Conservation (phyloP, 2,888 invertebrate species). For the Salticus scenicus region DNA sequence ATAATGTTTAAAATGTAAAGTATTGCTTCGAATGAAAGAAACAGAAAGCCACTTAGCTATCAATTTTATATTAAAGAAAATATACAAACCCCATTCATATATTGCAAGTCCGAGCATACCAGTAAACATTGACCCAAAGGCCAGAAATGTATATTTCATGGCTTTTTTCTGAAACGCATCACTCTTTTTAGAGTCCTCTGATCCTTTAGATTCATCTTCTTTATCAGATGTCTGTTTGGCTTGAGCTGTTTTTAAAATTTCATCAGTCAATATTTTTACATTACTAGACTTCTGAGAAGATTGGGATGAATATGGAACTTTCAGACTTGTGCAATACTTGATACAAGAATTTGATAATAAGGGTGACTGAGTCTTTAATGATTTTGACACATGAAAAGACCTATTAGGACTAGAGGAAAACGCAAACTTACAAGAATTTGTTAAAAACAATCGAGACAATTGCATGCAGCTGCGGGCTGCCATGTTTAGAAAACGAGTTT, state of each 20-base stretch:
- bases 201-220: slow-evolving; percentile 37
- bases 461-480: slow-evolving; percentile 54
- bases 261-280: slow-evolving; percentile 58
- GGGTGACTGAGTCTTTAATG: slow-evolving; percentile 10
- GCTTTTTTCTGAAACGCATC: slow-evolving; percentile 84
- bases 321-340: slow-evolving; percentile 12
- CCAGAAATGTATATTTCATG: slow-evolving; percentile 80
- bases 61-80: no score
- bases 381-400: slow-evolving; percentile 14
- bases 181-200: slow-evolving; percentile 75
- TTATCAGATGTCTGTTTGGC: slow-evolving; percentile 35
- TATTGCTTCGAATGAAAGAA: no score
- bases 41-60: no score
- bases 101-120: slow-evolving; percentile 74
- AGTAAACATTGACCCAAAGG: slow-evolving; percentile 75
- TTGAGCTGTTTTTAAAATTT: slow-evolving; percentile 45
- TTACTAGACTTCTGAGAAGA: slow-evolving; percentile 46
- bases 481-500: slow-evolving; percentile 15
- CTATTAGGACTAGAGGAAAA: background rate
- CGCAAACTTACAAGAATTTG: slow-evolving; percentile 31
- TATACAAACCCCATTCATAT: slow-evolving; percentile 75
- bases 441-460: slow-evolving; percentile 35
- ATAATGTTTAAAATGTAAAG: no score
- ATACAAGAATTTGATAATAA: slow-evolving; percentile 16
- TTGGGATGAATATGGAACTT: slow-evolving; percentile 16